Evolutionary conservation across 2,888 invertebrate species (phyloP).

Genomic region (Drosophila koepferae): DNA sequence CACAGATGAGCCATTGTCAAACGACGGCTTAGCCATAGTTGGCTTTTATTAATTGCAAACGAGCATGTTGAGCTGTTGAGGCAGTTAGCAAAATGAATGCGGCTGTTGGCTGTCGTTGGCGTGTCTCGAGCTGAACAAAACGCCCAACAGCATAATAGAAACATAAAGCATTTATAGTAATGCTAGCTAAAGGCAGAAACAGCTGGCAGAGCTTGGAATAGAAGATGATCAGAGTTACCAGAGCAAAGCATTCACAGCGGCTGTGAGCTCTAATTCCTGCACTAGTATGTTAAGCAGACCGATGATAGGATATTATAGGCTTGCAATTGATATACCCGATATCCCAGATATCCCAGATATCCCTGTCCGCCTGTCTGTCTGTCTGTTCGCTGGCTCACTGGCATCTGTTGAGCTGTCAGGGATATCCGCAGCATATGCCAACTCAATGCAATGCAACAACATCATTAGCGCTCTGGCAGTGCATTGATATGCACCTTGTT

Average conservation of each 20-base stretch:
- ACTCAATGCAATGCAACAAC: constrained; percentile 45
- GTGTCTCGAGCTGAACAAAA: constrained; percentile 27
- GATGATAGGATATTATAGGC: constrained; percentile 1
- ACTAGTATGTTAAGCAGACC: not conserved
- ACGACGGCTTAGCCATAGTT: not conserved
- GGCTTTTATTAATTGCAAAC: constrained; percentile 9
- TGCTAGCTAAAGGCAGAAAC: not conserved
- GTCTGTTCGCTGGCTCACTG: not conserved
- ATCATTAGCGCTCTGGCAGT: constrained; percentile 58
- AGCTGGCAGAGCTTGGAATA: not conserved
- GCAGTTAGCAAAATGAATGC: not conserved
- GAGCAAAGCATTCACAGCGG: not conserved
- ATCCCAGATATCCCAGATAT: not conserved
- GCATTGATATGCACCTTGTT: constrained; percentile 49
- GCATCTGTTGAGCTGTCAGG: constrained; percentile 63
- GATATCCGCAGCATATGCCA: constrained; percentile 71
- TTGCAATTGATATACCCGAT: constrained; percentile 14
- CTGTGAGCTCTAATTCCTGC: not conserved
- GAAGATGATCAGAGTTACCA: not conserved
- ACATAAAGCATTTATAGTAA: not conserved
- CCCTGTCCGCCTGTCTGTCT: not conserved
- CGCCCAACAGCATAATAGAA: constrained; percentile 3
- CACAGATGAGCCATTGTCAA: constrained; percentile 3
- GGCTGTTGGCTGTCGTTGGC: not conserved
- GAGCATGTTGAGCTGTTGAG: constrained; percentile 11